phyloP scores from a whole-genome alignment of 2,888 invertebrate species.

The Rapana venosa region DNA sequence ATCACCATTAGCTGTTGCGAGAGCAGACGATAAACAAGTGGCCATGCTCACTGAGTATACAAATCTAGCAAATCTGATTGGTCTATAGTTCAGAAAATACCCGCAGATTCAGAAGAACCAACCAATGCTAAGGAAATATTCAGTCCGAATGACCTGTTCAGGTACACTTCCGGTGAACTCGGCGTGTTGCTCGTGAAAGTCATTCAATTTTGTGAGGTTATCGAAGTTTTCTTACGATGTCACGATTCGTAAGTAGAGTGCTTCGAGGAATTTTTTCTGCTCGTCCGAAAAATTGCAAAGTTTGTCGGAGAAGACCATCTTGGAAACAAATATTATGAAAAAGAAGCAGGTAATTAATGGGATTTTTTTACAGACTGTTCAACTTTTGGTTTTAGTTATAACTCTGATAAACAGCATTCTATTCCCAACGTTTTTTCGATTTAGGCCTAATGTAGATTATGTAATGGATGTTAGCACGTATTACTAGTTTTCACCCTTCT shows the following conservation, averaged over 20 bases:
- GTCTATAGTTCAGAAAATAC: not conserved
- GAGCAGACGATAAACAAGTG: conserved; percentile 7
- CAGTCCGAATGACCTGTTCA: not conserved
- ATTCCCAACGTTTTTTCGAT: too few relatives aligned
- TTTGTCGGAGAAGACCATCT: conserved; percentile 41
- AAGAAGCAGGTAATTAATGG: not conserved
- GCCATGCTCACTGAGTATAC: not conserved
- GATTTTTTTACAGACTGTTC: not conserved
- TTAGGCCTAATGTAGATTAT: too few relatives aligned
- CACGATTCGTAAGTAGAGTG: conserved; percentile 24
- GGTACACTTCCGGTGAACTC: not conserved
- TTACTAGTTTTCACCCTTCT: too few relatives aligned
- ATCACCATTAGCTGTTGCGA: not conserved
- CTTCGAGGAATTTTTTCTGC: conserved; percentile 8
- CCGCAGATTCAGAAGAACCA: not conserved
- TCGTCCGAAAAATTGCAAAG: not conserved
- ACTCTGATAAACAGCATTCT: not conserved
- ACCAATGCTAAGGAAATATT: not conserved
- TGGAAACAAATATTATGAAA: conserved; percentile 41
- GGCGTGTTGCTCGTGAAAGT: conserved; percentile 20
- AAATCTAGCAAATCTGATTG: conserved; percentile 17
- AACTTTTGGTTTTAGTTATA: not conserved
- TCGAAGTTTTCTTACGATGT: conserved; percentile 4
- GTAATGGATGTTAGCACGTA: too few relatives aligned
- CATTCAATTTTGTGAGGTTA: not conserved